phyloP scores from a whole-genome alignment of 2,113 vertebrate species.

The Rhombomys opimus region DNA sequence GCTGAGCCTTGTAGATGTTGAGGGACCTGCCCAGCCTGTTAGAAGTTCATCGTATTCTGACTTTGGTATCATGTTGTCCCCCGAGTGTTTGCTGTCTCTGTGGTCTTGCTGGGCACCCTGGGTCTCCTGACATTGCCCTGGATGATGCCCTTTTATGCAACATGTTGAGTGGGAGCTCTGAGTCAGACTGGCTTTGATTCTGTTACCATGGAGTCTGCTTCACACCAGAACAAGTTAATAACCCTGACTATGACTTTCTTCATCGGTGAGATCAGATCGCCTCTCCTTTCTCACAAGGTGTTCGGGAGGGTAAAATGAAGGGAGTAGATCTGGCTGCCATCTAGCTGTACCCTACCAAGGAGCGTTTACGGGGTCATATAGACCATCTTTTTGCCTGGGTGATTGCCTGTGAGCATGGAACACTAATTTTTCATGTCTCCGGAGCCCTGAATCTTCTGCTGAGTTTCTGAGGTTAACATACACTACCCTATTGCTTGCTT shows the following conservation, averaged over 20 bases:
- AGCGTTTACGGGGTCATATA: background rate
- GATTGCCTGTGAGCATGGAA: background rate
- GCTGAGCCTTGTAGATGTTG: background rate
- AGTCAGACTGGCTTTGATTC: background rate
- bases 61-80: background rate
- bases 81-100: background rate
- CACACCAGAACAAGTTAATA: background rate
- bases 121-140: background rate
- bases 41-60: background rate
- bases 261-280: background rate
- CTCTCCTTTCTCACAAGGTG: background rate
- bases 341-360: background rate
- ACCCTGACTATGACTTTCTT: background rate
- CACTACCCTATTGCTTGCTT: background rate
- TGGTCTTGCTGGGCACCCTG: background rate
- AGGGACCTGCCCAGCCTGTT: background rate
- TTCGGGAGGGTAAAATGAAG: background rate
- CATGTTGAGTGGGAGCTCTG: background rate
- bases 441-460: accelerated
- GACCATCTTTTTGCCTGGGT: background rate
- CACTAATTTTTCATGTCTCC: background rate
- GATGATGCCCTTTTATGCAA: background rate
- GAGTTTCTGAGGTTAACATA: background rate
- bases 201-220: background rate
- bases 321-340: background rate